These are phyloP conservation scores for Neuroterus valhalla DNA, from an alignment of 1,140 invertebrate genomes.

Conservation along the genomic window DNA sequence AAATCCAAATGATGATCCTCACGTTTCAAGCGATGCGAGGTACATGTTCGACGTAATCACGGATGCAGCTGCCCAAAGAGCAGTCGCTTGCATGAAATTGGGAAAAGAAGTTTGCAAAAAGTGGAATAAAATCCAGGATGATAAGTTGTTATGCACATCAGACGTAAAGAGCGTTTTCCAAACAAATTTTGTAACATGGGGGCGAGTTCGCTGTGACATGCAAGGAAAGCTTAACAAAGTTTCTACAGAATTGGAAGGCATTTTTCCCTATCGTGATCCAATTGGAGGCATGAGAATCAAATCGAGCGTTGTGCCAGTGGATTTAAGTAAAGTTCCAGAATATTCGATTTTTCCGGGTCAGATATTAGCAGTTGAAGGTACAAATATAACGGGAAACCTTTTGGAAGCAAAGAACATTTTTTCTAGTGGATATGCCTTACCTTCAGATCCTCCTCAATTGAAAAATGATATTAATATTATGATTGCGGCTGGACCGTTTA, in stretches of 20 bases:
- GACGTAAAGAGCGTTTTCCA: constrained; percentile 61
- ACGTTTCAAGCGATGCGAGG: constrained; percentile 57
- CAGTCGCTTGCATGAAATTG: constrained; percentile 71
- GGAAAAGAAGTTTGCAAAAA: constrained; percentile 54
- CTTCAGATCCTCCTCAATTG: constrained; percentile 56
- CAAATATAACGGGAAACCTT: constrained; percentile 81
- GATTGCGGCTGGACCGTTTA: constrained; percentile 89
- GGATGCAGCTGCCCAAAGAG: constrained; percentile 70
- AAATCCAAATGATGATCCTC: constrained; percentile 44
- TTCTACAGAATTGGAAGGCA: constrained; percentile 6
- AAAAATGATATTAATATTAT: constrained; percentile 79
- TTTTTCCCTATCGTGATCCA: constrained; percentile 53
- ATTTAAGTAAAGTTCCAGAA: constrained; percentile 79
- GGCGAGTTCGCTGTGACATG: constrained; percentile 84
- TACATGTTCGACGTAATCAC: constrained; percentile 78
- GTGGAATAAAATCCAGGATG: constrained; percentile 48
- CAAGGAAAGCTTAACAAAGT: constrained; percentile 80
- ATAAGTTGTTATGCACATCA: constrained; percentile 55
- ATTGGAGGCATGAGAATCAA: constrained; percentile 64
- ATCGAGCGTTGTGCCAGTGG: background rate
- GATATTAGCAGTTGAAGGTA: constrained; percentile 84
- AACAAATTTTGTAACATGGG: constrained; percentile 76
- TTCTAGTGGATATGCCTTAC: constrained; percentile 69
- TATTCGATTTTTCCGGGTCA: constrained; percentile 91
- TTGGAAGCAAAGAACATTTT: constrained; percentile 82